Evolutionary conservation across 2,888 invertebrate species (phyloP).

Genomic region (Actias luna): DNA sequence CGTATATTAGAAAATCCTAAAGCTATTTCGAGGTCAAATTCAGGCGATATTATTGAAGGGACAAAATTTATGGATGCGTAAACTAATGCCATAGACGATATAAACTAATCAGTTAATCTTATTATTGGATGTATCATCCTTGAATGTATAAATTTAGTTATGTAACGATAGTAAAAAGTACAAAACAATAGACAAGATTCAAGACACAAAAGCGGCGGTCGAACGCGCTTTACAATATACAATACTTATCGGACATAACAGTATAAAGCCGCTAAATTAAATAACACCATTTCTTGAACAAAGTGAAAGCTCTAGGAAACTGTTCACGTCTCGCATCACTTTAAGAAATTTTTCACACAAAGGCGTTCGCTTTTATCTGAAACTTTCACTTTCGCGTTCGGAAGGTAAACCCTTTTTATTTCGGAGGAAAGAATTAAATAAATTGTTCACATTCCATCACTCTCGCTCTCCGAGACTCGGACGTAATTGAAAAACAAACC

Average conservation of each 20-base stretch:
- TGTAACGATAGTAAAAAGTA: background rate
- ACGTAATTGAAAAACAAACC: slow-evolving; percentile 53
- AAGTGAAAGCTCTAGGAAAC: slow-evolving; percentile 26
- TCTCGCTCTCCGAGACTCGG: slow-evolving; percentile 33
- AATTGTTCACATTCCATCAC: slow-evolving; percentile 55
- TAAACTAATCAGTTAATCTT: background rate
- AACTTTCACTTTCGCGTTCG: slow-evolving; percentile 36
- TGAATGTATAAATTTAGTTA: background rate
- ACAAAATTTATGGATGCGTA: background rate
- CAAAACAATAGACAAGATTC: background rate
- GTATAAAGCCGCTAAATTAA: slow-evolving; percentile 36
- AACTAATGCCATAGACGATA: background rate
- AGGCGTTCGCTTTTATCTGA: slow-evolving; percentile 34
- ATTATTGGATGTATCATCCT: background rate
- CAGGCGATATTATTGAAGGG: background rate
- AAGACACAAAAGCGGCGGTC: background rate
- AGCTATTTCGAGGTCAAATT: background rate
- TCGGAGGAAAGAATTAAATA: slow-evolving; percentile 51
- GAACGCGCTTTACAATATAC: background rate
- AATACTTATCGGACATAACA: slow-evolving; percentile 1
- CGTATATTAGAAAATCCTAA: background rate
- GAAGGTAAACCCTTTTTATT: slow-evolving; percentile 47
- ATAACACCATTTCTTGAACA: slow-evolving; percentile 28
- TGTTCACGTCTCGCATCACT: slow-evolving; percentile 32
- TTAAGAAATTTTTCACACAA: slow-evolving; percentile 41